These are phyloP conservation scores for Drosophila eohydei DNA, from an alignment of 2,888 invertebrate species.

Conservation along the genomic window DNA sequence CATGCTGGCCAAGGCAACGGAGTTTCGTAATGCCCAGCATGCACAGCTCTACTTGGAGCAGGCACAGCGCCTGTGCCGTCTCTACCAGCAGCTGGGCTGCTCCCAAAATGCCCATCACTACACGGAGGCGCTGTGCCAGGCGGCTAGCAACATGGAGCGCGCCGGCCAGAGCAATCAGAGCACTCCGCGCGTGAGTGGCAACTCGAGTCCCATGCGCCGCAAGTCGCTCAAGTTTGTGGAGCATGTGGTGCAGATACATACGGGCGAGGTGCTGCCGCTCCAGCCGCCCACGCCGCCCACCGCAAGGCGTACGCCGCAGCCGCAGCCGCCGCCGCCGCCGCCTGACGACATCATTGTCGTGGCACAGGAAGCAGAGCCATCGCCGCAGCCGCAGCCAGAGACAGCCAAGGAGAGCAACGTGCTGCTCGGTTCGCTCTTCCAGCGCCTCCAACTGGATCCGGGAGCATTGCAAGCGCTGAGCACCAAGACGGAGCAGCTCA, in stretches of 20 bases:
- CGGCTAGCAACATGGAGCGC: slow-evolving; percentile 32
- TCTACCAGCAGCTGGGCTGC: slow-evolving; percentile 87
- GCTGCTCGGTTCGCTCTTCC: slow-evolving; percentile 37
- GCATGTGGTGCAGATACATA: slow-evolving; percentile 63
- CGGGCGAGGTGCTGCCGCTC: slow-evolving; percentile 39
- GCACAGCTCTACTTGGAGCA: slow-evolving; percentile 90
- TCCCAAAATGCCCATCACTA: slow-evolving; percentile 86
- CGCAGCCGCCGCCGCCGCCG: too few species aligned
- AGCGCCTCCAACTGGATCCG: slow-evolving; percentile 58
- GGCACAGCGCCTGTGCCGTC: slow-evolving; percentile 88
- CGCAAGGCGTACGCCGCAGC: slow-evolving; percentile 1
- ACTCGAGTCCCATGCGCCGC: slow-evolving; percentile 26
- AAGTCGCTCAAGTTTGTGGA: slow-evolving; percentile 76
- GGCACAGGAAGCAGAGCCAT: background rate
- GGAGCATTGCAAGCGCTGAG: slow-evolving; percentile 45
- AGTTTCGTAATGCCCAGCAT: slow-evolving; percentile 87
- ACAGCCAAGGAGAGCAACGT: background rate
- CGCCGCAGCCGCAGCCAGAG: background rate
- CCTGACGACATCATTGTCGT: background rate
- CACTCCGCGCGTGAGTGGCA: slow-evolving; percentile 24
- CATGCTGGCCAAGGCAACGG: slow-evolving; percentile 88
- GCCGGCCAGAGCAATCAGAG: background rate
- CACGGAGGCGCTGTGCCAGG: slow-evolving; percentile 85
- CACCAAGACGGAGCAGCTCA: slow-evolving; percentile 66
- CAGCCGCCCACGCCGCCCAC: slow-evolving; percentile 21